Conservation (phyloP, 2,797 vertebrate genomes). For the Okamejei kenojei region DNA sequence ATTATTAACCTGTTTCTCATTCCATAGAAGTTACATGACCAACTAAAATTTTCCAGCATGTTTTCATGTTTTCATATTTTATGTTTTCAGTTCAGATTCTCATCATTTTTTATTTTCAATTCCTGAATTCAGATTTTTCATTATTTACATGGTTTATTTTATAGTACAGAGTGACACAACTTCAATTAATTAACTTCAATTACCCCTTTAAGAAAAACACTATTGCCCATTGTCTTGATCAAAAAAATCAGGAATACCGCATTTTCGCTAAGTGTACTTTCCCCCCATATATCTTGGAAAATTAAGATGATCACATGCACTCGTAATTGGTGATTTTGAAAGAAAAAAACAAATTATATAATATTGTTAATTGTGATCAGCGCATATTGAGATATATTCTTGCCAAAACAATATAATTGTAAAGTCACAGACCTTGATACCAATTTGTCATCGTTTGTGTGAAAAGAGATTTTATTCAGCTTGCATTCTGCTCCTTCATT, state of each 20-base stretch:
- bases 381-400: not conserved
- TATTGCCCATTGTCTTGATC: not conserved
- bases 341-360: too few relatives aligned
- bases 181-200: not conserved
- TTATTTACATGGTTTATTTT: not conserved
- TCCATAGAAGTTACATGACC: too few relatives aligned
- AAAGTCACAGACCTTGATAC: not conserved
- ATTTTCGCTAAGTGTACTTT: not conserved
- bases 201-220: not conserved
- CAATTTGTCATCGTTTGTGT: not conserved
- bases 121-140: not conserved
- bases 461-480: not conserved
- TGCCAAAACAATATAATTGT: not conserved
- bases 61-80: too few relatives aligned
- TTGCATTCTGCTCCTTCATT: not conserved
- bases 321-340: too few relatives aligned
- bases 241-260: not conserved
- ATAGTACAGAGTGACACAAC: not conserved
- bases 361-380: not conserved
- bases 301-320: not conserved
- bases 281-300: not conserved
- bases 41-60: too few relatives aligned
- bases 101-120: too few relatives aligned
- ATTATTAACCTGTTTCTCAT: too few relatives aligned
- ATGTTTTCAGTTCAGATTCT: too few relatives aligned